Evolutionary conservation across 2,888 invertebrate genomes (phyloP).

Genomic region (Noctua comes): DNA sequence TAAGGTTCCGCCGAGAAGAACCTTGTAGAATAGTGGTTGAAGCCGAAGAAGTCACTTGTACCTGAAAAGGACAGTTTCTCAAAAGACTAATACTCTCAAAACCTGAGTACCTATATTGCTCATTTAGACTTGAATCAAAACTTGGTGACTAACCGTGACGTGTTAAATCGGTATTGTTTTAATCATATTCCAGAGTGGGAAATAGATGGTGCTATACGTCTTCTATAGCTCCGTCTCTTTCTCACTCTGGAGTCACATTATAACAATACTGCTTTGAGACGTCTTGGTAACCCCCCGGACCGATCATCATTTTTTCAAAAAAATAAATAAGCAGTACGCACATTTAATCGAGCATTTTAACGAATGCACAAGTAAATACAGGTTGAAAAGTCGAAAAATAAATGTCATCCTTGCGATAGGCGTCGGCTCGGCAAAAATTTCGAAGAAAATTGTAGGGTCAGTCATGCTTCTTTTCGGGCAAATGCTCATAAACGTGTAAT

Average conservation of each 20-base stretch:
- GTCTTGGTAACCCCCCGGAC: too few species aligned
- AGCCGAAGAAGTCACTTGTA: constrained; percentile 83
- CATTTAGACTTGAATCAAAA: background rate
- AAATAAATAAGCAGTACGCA: too few species aligned
- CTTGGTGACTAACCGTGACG: too few species aligned
- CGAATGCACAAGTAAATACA: too few species aligned
- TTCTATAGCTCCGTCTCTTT: background rate
- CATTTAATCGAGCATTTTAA: background rate
- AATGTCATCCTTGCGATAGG: background rate
- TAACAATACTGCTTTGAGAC: background rate
- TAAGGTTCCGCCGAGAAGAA: constrained; percentile 73
- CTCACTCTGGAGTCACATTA: background rate
- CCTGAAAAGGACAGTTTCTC: constrained; percentile 65
- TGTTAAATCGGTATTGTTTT: too few species aligned
- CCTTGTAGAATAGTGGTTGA: constrained; percentile 80
- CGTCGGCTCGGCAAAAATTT: background rate
- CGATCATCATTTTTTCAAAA: background rate
- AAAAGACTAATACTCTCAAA: background rate
- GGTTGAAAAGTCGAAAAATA: background rate
- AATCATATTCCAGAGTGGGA: background rate
- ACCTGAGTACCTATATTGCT: background rate
- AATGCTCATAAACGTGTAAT: background rate
- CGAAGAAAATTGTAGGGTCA: background rate
- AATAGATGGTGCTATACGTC: background rate
- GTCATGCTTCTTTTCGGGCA: background rate